Conservation (phyloP, 2,888 invertebrate genomes). For the Acleris literana region DNA sequence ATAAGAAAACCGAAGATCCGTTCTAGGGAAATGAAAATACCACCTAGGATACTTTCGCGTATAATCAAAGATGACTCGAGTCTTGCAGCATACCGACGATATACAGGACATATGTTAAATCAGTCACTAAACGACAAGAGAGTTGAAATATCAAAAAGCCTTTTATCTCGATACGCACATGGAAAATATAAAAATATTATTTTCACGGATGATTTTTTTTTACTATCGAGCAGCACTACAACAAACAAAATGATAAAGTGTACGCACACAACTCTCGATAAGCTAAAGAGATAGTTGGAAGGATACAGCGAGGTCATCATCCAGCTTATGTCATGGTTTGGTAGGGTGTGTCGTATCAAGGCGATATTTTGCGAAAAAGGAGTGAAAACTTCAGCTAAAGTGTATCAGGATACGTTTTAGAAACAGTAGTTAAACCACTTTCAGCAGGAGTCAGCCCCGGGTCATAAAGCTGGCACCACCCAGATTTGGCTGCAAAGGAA, state of each 20-base stretch:
- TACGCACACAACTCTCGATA: conserved; percentile 13
- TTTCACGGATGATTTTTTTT: conserved; percentile 9
- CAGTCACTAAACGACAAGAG: conserved; percentile 32
- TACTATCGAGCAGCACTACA: conserved; percentile 23
- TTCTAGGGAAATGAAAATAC: conserved; percentile 30
- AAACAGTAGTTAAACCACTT: conserved; percentile 22
- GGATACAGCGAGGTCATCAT: conserved; percentile 9
- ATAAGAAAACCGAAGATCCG: too few species aligned
- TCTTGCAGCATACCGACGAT: conserved; percentile 35
- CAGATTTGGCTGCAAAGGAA: not conserved
- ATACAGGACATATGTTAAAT: conserved; percentile 33
- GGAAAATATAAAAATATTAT: conserved; percentile 13
- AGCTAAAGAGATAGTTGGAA: conserved; percentile 3
- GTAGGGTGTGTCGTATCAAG: conserved; percentile 8
- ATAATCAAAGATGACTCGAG: conserved; percentile 37
- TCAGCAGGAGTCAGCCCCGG: too few species aligned
- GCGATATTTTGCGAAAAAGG: conserved; percentile 24
- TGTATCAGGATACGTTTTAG: conserved; percentile 26
- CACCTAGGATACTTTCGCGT: conserved; percentile 32
- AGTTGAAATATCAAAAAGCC: conserved; percentile 16
- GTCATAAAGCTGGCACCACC: too few species aligned
- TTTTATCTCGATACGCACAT: conserved; percentile 7
- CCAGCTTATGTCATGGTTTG: not conserved
- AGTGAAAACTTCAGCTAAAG: conserved; percentile 22
- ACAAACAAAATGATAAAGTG: conserved; percentile 13